A percentile compares a stretch with the other conserved stretches of the same genome.
These are phyloP conservation scores for Tricholauxania praeusta DNA, from an alignment of 2,888 invertebrate genomes.

Conservation along the genomic window DNA sequence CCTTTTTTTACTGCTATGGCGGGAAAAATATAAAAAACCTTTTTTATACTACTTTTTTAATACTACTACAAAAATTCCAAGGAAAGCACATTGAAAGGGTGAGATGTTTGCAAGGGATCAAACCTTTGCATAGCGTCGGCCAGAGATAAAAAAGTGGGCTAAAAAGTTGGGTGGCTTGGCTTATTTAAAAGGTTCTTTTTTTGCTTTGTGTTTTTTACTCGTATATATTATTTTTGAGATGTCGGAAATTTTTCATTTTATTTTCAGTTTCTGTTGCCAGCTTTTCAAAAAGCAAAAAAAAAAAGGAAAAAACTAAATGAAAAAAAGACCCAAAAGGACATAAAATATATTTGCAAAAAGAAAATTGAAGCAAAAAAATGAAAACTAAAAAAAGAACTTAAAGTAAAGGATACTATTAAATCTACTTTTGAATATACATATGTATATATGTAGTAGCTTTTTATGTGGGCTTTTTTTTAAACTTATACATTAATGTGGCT, in stretches of 20 bases:
- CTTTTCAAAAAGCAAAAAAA: conserved; percentile 28
- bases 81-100: too few species aligned
- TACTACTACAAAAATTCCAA: conserved; percentile 7
- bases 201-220: conserved; percentile 38
- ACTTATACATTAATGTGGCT: conserved; percentile 14
- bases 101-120: too few species aligned
- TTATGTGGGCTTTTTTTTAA: neutral
- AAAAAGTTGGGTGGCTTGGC: conserved; percentile 21
- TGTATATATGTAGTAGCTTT: neutral
- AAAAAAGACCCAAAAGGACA: conserved; percentile 22
- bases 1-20: conserved; percentile 47
- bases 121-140: conserved; percentile 23
- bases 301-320: conserved; percentile 5
- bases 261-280: conserved; percentile 24
- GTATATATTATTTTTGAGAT: conserved; percentile 31
- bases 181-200: conserved; percentile 37
- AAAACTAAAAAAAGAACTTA: conserved; percentile 21
- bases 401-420: conserved; percentile 30
- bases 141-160: conserved; percentile 16
- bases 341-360: conserved; percentile 27
- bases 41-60: conserved; percentile 52
- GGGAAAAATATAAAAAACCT: conserved; percentile 56
- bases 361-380: neutral
- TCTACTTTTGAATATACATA: conserved; percentile 22
- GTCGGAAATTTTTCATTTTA: conserved; percentile 31